Conservation (phyloP, 64 coral and sea anemone genomes). For the Actinia equina region DNA sequence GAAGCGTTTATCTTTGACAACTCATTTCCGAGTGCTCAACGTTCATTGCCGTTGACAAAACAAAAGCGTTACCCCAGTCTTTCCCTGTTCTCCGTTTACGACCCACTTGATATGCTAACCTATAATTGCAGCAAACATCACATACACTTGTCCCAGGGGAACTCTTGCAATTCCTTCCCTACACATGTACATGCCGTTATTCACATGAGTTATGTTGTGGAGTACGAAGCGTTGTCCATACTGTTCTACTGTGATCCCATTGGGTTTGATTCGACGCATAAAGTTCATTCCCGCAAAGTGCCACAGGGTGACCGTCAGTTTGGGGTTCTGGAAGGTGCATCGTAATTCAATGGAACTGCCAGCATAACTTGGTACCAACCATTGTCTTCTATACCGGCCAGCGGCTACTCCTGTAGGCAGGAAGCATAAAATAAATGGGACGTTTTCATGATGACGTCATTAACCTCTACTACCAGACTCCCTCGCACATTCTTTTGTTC, state of each 20-base stretch:
- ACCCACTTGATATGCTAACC: neutral
- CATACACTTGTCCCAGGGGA: neutral
- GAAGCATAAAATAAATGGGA: no score
- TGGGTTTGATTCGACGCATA: conserved; percentile 7
- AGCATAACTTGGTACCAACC: neutral
- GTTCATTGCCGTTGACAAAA: no score
- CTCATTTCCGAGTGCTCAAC: no score
- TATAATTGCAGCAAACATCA: neutral
- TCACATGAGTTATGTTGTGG: neutral
- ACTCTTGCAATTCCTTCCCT: neutral
- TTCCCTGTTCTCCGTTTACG: no score
- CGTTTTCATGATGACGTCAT: no score
- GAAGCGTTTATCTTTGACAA: no score
- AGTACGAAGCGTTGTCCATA: conserved; percentile 40
- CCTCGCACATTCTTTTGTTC: no score
- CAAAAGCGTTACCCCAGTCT: no score
- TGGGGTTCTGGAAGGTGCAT: neutral
- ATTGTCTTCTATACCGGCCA: neutral
- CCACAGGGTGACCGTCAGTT: conserved; percentile 28
- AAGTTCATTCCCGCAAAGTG: neutral
- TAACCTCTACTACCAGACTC: no score
- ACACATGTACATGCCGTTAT: conserved; percentile 27
- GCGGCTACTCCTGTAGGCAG: neutral
- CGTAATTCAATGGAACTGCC: conserved; percentile 1
- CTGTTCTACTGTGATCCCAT: conserved; percentile 23